Evolutionary conservation across 2,113 vertebrate species (phyloP).

Genomic region (Polypterus senegalus): DNA sequence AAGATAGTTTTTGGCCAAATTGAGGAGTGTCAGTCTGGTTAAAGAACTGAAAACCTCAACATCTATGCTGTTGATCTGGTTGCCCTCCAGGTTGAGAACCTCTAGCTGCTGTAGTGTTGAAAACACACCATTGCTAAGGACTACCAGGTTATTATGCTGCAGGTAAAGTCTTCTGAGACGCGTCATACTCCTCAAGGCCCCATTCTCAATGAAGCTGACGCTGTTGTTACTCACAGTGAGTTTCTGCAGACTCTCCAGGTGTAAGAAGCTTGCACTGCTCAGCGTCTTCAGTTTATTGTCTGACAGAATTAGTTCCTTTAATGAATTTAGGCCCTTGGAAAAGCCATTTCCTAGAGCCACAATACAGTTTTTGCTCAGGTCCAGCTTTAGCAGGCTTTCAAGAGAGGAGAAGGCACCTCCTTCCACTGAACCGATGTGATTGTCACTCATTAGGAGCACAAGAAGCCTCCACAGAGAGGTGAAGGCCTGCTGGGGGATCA

Average conservation of each 20-base stretch:
- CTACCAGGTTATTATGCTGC: constrained; percentile 37
- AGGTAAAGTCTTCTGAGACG: constrained; percentile 48
- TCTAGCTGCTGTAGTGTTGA: constrained; percentile 60
- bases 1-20: constrained; percentile 46
- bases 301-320: constrained; percentile 46
- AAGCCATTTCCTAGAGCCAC: constrained; percentile 36
- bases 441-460: constrained; percentile 50
- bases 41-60: constrained; percentile 43
- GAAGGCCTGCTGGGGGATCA: constrained; percentile 35
- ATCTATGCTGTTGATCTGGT: constrained; percentile 40
- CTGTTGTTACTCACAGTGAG: constrained; percentile 48
- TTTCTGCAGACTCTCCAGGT: constrained; percentile 50
- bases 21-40: constrained; percentile 45
- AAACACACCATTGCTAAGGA: constrained; percentile 44
- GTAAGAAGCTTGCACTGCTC: constrained; percentile 34
- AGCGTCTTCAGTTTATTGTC: constrained; percentile 43
- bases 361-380: constrained; percentile 54
- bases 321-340: constrained; percentile 40
- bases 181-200: constrained; percentile 48
- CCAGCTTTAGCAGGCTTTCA: constrained; percentile 52
- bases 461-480: constrained; percentile 37
- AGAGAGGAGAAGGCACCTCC: constrained; percentile 42
- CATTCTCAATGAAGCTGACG: constrained; percentile 34
- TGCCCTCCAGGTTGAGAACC: constrained; percentile 48
- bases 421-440: constrained; percentile 40